phyloP scores from a whole-genome alignment of 2,888 invertebrate genomes.

The Oithona nana region DNA sequence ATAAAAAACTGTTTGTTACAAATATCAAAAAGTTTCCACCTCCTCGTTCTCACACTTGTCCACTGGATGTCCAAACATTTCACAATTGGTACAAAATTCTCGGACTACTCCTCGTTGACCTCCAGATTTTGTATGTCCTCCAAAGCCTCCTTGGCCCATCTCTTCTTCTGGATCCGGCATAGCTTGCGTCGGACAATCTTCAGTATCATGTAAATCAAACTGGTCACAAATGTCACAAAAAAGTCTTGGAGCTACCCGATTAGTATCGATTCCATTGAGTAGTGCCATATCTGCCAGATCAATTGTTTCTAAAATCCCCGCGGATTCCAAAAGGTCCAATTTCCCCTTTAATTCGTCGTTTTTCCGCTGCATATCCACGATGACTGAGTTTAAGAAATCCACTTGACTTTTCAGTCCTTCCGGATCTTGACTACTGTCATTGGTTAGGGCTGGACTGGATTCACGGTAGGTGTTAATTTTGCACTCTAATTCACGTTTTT shows the following conservation, averaged over 20 bases:
- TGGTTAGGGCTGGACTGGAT: not conserved
- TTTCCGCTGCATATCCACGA: constrained; percentile 84
- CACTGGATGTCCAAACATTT: constrained; percentile 76
- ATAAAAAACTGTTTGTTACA: too few species aligned
- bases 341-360: constrained; percentile 61
- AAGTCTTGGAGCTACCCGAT: constrained; percentile 46
- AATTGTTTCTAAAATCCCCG: constrained; percentile 30
- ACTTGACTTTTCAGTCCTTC: constrained; percentile 26
- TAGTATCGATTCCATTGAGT: constrained; percentile 9
- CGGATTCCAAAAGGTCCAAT: constrained; percentile 57
- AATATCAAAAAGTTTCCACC: constrained; percentile 55
- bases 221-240: constrained; percentile 96
- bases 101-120: constrained; percentile 33
- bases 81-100: constrained; percentile 81
- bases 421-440: not conserved
- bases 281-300: not conserved
- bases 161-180: not conserved
- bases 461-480: not conserved
- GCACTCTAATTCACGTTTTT: constrained; percentile 18
- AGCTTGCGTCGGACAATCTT: constrained; percentile 79
- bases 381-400: constrained; percentile 84
- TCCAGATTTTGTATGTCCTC: constrained; percentile 27
- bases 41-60: constrained; percentile 69
- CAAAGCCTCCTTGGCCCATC: not conserved
- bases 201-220: constrained; percentile 91